Conservation (phyloP, 2,113 vertebrate species). For the Barnardius zonarius region DNA sequence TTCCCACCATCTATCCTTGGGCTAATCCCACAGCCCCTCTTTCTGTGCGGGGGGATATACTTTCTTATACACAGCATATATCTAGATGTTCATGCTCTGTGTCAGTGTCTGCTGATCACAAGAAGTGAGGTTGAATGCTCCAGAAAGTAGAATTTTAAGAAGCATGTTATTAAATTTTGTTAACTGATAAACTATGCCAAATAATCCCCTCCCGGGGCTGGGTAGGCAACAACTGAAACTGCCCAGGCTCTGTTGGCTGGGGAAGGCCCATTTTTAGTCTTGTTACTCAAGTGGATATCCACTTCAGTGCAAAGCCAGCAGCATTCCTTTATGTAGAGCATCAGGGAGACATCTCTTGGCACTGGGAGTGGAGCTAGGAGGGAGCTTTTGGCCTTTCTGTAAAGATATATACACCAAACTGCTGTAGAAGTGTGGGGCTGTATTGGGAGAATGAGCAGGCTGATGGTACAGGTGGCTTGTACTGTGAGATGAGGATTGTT, state of each 20-base stretch:
- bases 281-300: not conserved
- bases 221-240: not conserved
- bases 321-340: not conserved
- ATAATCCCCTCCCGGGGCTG: rapidly evolving
- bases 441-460: not conserved
- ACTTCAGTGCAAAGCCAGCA: not conserved
- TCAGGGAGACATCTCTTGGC: not conserved
- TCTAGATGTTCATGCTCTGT: not conserved
- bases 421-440: not conserved
- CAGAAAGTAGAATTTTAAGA: not conserved
- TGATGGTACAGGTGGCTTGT: not conserved
- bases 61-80: not conserved
- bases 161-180: not conserved
- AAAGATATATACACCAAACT: not conserved
- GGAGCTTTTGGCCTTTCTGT: not conserved
- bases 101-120: not conserved
- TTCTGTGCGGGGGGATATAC: not conserved
- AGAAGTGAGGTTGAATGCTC: not conserved
- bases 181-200: not conserved
- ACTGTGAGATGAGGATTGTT: not conserved
- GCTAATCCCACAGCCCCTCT: not conserved
- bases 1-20: not conserved
- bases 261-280: not conserved
- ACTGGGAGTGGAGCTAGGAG: not conserved
- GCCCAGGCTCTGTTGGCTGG: not conserved